Evolutionary conservation across 2,797 vertebrate genomes (phyloP).

Genomic region (Peromyscus aztecus): DNA sequence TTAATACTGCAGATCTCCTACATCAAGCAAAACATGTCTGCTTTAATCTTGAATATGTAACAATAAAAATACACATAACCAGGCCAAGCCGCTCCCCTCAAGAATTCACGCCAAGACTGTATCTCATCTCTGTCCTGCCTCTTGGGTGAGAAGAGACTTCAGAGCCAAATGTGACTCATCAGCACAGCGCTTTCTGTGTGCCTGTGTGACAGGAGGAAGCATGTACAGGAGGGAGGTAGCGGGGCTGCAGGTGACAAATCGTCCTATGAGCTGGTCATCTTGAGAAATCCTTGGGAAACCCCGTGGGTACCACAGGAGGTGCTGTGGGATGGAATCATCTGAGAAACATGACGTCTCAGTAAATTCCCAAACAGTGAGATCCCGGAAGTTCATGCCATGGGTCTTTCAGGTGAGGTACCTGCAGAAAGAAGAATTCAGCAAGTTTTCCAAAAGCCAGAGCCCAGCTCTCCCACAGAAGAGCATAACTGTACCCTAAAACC

Average conservation of each 20-base stretch:
- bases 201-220: not conserved
- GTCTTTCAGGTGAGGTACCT: not conserved
- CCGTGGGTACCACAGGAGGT: not conserved
- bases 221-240: not conserved
- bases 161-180: constrained; percentile 70
- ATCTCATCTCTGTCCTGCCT: constrained; percentile 36
- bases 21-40: constrained; percentile 62
- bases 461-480: not conserved
- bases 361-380: not conserved
- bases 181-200: constrained; percentile 2
- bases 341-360: not conserved
- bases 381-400: not conserved
- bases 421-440: constrained; percentile 1
- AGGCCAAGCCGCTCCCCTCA: constrained; percentile 76
- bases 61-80: constrained; percentile 74
- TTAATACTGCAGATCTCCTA: not conserved
- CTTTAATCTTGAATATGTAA: constrained; percentile 74
- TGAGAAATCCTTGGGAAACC: not conserved
- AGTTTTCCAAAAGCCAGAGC: not conserved
- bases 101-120: constrained; percentile 60
- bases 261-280: not conserved
- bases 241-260: not conserved
- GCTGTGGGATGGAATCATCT: not conserved
- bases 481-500: constrained; percentile 5
- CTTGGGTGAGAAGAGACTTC: constrained; percentile 20